These are phyloP conservation scores for Spea bombifrons DNA, from an alignment of 2,113 vertebrate genomes.

Conservation along the genomic window DNA sequence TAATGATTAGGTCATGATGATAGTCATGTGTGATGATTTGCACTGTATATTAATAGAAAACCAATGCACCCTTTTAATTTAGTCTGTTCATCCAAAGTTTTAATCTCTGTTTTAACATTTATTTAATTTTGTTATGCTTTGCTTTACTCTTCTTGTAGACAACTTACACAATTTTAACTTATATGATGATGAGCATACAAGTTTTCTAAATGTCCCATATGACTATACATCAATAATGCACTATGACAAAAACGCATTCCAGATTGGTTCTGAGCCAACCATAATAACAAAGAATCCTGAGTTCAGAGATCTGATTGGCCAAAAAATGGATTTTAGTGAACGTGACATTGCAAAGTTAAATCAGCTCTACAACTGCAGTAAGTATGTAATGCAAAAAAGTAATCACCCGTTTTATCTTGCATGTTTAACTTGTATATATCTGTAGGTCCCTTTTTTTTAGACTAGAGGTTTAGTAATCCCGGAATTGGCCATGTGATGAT, in stretches of 20 bases:
- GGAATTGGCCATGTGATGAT: no score
- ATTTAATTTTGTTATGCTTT: slow-evolving; percentile 44
- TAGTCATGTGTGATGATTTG: not conserved
- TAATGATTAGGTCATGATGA: not conserved
- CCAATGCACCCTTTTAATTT: no score
- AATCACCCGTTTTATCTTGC: no score
- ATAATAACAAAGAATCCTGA: slow-evolving; percentile 81
- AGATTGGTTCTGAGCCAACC: slow-evolving; percentile 72
- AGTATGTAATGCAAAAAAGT: slow-evolving; percentile 47
- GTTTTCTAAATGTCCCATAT: slow-evolving; percentile 76
- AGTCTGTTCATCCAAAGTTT: no score
- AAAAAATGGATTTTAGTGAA: slow-evolving; percentile 89
- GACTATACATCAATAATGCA: slow-evolving; percentile 88
- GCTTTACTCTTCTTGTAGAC: slow-evolving; percentile 58
- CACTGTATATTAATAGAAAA: no score
- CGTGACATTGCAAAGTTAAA: slow-evolving; percentile 81
- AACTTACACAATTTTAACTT: slow-evolving; percentile 75
- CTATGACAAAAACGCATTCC: slow-evolving; percentile 80
- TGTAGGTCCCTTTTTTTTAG: no score
- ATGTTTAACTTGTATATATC: no score
- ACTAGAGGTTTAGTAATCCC: no score
- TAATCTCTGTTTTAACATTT: no score
- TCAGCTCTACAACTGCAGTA: slow-evolving; percentile 86
- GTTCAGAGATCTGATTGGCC: slow-evolving; percentile 84
- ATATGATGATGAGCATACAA: slow-evolving; percentile 64